Conservation (phyloP, 2,888 invertebrate genomes). For the Tenodera sinensis region DNA sequence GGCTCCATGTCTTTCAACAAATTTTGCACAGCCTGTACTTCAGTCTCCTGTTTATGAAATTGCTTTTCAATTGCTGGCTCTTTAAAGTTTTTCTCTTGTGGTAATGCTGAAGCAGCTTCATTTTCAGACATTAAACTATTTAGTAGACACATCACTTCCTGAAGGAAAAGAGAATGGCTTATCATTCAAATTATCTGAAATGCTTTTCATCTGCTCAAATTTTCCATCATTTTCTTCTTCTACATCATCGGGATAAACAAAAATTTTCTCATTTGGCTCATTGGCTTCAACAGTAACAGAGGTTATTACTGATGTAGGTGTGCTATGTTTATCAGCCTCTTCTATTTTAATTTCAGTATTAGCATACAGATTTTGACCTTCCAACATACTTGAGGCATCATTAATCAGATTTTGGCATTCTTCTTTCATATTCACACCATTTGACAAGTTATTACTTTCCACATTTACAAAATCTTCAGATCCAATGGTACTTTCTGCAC, state of each 20-base stretch:
- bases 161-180: neutral
- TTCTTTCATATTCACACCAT: neutral
- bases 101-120: neutral
- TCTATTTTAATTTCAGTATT: neutral
- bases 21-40: conserved; percentile 6
- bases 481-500: neutral
- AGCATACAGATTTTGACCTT: neutral
- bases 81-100: neutral
- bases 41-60: neutral
- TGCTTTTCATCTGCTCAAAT: conserved; percentile 19
- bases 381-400: neutral
- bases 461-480: neutral
- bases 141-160: neutral
- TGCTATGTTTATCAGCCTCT: neutral
- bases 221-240: conserved; percentile 20
- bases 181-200: neutral
- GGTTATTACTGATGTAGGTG: neutral
- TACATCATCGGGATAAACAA: neutral
- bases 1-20: neutral
- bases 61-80: neutral
- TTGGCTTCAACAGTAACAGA: neutral
- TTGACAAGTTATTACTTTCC: neutral
- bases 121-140: neutral
- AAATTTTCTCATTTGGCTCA: conserved; percentile 10
- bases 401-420: neutral